Base-by-base conservation (phyloP, 2,888 invertebrate species). In the Agapostemon virescens region DNA sequence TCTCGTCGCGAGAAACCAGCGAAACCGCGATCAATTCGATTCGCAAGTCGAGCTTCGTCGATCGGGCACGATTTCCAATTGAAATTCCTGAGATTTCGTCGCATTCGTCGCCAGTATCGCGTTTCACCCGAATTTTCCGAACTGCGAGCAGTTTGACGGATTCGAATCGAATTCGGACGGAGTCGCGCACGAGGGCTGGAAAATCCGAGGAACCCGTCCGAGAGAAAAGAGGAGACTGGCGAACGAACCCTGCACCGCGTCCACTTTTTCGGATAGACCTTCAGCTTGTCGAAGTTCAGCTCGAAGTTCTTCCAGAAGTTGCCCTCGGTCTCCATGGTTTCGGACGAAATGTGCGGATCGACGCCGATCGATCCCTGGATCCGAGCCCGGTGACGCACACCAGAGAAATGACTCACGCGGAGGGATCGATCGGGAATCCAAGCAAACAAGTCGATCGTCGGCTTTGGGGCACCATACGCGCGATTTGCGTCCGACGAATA, bases 261-360 rank as follows among this genome's bases (percentile, higher is more conserved):
- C 91, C 90, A 90, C 20, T 86, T 84, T 74, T 85, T 89, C 30
- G 88, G 86, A n/a, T 87, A 83, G 55, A 89, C 73, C 78, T 86
- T 90, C 89, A 89, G 89, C 63, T 85, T 89, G 33, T 85, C 49
- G 45, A 90, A 86, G 73, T 89, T 86, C 66, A 90, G 72, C 40
- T 84, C 83, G 36, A 90, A 75, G 66, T 83, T 89, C 33, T 85
- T 89, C 86, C 89, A 90, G 77, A 90, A 87, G 58, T 87, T 90
- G 33, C 84, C 77, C 30, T 89, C 89, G 74, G 86, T 83, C 33
- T 88, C 86, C 89, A 89, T 89, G n/a, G 61, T 70, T n/a, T 4
- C 17, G 15, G 55, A 55, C 55, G 55, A 26, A 26, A 26, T 26
- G 70, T 40, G 40, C 17, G 36, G 64, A 45, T 45, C 42, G 33